phyloP scores from a whole-genome alignment of 2,888 invertebrate species.

The Pimpla rufipes region DNA sequence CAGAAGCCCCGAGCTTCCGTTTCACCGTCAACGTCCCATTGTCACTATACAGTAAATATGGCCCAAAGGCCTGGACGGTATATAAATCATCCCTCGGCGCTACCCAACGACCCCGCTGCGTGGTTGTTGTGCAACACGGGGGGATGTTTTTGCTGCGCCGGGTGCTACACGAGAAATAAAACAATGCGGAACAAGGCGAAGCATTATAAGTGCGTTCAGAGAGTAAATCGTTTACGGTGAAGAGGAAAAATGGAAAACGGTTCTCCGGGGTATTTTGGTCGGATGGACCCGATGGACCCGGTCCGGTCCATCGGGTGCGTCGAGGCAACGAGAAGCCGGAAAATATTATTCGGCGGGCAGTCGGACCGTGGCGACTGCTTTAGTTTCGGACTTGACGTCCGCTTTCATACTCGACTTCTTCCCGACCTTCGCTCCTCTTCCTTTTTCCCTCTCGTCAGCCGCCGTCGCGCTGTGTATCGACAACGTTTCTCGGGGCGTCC shows the following conservation, averaged over 20 bases:
- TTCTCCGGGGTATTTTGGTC: constrained; percentile 31
- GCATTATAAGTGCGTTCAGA: constrained; percentile 63
- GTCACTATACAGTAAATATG: constrained; percentile 51
- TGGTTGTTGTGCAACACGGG: constrained; percentile 64
- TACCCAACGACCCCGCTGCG: constrained; percentile 61
- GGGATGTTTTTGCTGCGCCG: constrained; percentile 61
- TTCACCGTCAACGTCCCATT: constrained; percentile 48
- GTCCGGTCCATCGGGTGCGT: constrained; percentile 42
- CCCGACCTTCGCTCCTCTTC: constrained; percentile 21
- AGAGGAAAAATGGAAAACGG: too few species aligned
- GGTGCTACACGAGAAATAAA: constrained; percentile 69
- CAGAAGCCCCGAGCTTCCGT: constrained; percentile 69
- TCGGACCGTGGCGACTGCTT: constrained; percentile 50
- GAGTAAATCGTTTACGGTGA: constrained; percentile 2
- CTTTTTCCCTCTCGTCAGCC: background rate
- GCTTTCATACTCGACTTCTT: constrained; percentile 50
- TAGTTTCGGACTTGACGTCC: constrained; percentile 63
- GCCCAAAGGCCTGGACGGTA: constrained; percentile 46
- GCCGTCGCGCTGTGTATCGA: background rate
- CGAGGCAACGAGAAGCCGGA: constrained; percentile 1
- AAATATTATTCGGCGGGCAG: constrained; percentile 18
- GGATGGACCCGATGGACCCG: too few species aligned
- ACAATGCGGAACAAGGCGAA: constrained; percentile 67
- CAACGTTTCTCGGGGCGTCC: background rate
- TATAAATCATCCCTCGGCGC: constrained; percentile 65